A percentile compares a stretch with the other conserved stretches of the same genome.
These are phyloP conservation scores for Hycleus cichorii DNA, from an alignment of 1,140 invertebrate genomes.

Conservation along the genomic window DNA sequence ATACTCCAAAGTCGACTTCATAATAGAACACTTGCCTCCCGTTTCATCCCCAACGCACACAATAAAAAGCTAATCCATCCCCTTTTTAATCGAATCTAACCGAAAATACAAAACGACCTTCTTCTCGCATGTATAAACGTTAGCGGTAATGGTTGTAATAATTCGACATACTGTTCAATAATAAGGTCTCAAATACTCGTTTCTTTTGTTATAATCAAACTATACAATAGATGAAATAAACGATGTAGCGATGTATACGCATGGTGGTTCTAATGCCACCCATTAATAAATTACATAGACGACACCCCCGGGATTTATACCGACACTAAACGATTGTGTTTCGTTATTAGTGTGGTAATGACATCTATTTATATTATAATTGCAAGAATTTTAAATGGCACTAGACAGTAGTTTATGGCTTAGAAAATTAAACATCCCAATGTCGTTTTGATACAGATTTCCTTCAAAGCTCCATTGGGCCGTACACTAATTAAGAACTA, in stretches of 20 bases:
- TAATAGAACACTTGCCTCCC: conserved; percentile 12
- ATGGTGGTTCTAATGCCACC: conserved; percentile 35
- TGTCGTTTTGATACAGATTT: not conserved
- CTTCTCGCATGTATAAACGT: no score
- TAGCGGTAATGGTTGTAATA: not conserved
- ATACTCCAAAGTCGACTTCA: conserved; percentile 2
- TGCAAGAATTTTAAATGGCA: conserved; percentile 38
- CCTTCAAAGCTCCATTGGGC: no score
- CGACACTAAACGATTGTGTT: conserved; percentile 38
- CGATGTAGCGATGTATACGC: conserved; percentile 23
- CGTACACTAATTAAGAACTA: no score
- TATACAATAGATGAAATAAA: conserved; percentile 31
- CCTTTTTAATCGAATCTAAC: not conserved
- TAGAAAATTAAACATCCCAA: conserved; percentile 24
- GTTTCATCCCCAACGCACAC: not conserved
- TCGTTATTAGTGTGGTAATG: conserved; percentile 40
- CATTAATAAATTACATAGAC: conserved; percentile 42
- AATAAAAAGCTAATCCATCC: conserved; percentile 16
- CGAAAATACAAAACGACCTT: not conserved
- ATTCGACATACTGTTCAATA: conserved; percentile 23
- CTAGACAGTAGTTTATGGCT: conserved; percentile 28
- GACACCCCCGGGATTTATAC: conserved; percentile 35
- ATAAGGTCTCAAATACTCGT: conserved; percentile 27
- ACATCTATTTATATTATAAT: conserved; percentile 42
- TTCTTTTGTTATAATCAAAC: conserved; percentile 30